phyloP scores from a whole-genome alignment of 2,113 vertebrate species.

The Bothrops jararaca region DNA sequence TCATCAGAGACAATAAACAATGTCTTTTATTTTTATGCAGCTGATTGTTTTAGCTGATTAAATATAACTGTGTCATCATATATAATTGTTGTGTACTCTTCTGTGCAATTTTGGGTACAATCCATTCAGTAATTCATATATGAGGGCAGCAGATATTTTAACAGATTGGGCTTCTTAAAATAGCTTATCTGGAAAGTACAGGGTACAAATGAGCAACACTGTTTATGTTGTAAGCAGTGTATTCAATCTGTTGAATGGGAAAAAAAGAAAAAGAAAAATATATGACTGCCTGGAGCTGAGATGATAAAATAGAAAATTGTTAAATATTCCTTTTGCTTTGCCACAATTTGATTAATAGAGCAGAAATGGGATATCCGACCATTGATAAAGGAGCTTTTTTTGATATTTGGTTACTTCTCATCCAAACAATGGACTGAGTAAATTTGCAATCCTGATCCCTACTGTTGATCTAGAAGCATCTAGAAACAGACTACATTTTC shows the following conservation, averaged over 20 bases:
- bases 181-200: constrained; percentile 21
- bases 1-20: constrained; percentile 23
- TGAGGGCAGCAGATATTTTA: constrained; percentile 27
- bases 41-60: constrained; percentile 38
- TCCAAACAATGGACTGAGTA: neutral
- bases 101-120: constrained; percentile 38
- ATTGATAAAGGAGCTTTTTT: neutral
- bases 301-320: neutral
- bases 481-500: neutral
- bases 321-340: neutral
- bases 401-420: neutral
- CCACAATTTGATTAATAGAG: neutral
- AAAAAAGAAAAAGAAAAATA: neutral
- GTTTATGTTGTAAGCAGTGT: neutral
- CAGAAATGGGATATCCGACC: neutral
- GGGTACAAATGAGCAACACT: constrained; percentile 31
- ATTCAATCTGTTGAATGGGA: neutral
- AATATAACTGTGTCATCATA: constrained; percentile 23
- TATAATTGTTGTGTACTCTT: neutral
- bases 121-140: constrained; percentile 25
- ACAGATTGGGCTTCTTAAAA: constrained; percentile 34
- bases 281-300: neutral
- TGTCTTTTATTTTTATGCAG: constrained; percentile 1
- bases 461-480: neutral
- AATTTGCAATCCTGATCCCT: neutral